These are phyloP conservation scores for Megalurothrips usitatus DNA, from an alignment of 2,888 invertebrate species.

Conservation along the genomic window DNA sequence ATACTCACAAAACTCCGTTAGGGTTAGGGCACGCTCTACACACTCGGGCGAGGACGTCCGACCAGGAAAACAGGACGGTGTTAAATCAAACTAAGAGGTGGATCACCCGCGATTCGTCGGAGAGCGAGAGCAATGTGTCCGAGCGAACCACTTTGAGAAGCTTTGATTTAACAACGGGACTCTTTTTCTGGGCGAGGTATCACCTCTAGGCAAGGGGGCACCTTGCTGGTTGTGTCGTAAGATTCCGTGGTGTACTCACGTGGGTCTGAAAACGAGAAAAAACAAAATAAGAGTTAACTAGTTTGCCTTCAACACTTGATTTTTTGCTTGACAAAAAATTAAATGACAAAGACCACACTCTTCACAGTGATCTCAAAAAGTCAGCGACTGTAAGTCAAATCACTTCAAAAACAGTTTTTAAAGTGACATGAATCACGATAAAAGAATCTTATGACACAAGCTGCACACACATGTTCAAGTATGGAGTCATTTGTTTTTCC, in stretches of 20 bases:
- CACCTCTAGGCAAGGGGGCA: constrained; percentile 2
- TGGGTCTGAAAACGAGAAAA: constrained; percentile 23
- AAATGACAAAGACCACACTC: background rate
- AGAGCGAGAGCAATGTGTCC: background rate
- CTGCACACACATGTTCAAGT: too few relatives aligned
- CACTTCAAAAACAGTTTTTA: background rate
- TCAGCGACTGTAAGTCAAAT: background rate
- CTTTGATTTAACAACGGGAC: constrained; percentile 12
- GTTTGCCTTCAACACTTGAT: background rate
- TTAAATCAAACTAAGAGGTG: background rate
- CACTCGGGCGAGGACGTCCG: background rate
- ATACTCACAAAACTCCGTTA: constrained; percentile 6
- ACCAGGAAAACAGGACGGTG: background rate
- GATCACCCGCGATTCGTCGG: background rate
- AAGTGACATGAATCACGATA: too few relatives aligned
- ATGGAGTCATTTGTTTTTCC: background rate
- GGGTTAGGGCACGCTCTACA: too few relatives aligned
- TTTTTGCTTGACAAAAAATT: background rate
- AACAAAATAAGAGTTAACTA: constrained; percentile 13
- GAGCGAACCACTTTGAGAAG: background rate
- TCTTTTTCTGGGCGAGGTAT: constrained; percentile 13
- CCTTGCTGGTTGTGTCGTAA: background rate
- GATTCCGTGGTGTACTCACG: background rate
- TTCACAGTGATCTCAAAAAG: too few relatives aligned
- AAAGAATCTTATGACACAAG: too few relatives aligned